Evolutionary conservation across 1,140 invertebrate species (phyloP).

Genomic region (Orchestia grillus): DNA sequence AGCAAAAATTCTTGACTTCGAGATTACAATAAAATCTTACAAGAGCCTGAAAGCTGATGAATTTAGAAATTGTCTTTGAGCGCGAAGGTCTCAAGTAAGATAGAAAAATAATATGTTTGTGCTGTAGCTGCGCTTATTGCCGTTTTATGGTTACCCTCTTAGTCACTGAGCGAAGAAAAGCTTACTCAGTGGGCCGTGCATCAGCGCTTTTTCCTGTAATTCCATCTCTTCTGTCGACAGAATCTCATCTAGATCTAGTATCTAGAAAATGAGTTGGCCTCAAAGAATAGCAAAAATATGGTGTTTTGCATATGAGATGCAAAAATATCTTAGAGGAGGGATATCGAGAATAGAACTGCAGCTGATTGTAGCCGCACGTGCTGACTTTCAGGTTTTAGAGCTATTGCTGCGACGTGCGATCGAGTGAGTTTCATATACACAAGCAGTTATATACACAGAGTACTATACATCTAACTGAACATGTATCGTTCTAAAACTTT

Average conservation of each 20-base stretch:
- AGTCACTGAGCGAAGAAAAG: neutral
- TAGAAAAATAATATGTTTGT: neutral
- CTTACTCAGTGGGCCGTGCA: neutral
- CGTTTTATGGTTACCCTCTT: neutral
- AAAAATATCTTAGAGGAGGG: neutral
- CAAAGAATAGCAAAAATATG: neutral
- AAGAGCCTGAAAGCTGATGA: neutral
- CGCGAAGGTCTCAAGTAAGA: neutral
- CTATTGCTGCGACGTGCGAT: neutral
- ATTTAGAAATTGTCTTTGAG: neutral
- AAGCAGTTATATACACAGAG: neutral
- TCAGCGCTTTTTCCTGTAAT: neutral
- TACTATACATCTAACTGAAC: neutral
- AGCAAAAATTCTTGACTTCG: neutral
- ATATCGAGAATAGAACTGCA: neutral
- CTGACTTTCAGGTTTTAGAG: neutral
- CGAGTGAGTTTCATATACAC: neutral
- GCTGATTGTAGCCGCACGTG: neutral
- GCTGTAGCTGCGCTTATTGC: neutral
- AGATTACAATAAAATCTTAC: neutral
- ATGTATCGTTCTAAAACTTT: too few relatives aligned
- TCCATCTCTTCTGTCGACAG: neutral
- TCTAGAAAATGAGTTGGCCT: neutral
- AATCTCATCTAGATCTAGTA: neutral
- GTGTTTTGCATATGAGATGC: neutral